phyloP scores from a whole-genome alignment of 2,888 invertebrate species.

The Apodemia hepburni region DNA sequence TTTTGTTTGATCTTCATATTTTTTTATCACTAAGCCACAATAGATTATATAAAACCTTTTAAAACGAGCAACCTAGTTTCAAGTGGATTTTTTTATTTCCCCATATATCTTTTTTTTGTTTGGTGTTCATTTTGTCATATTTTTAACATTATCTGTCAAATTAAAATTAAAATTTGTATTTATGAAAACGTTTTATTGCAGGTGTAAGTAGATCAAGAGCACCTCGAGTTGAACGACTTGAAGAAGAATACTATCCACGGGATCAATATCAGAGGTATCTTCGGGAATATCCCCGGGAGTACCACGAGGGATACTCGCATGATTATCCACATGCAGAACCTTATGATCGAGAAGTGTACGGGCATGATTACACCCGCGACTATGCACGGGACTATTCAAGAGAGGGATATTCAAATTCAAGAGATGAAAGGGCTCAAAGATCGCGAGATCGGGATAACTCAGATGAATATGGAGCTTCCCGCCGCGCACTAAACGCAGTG shows the following conservation, averaged over 20 bases:
- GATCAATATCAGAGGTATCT: conserved; percentile 42
- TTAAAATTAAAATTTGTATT: background rate
- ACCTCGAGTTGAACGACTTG: conserved; percentile 77
- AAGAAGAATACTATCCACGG: conserved; percentile 67
- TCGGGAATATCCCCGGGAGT: conserved; percentile 39
- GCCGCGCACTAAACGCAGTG: conserved; percentile 87
- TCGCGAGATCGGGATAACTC: conserved; percentile 63
- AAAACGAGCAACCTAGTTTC: too few relatives aligned
- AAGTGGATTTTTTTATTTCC: background rate
- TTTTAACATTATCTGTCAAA: background rate
- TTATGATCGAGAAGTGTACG: conserved; percentile 61
- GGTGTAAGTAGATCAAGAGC: conserved; percentile 64
- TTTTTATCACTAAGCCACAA: too few relatives aligned
- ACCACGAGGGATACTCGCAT: conserved; percentile 56
- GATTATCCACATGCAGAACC: conserved; percentile 44
- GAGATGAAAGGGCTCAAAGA: conserved; percentile 63
- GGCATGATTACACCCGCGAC: conserved; percentile 60
- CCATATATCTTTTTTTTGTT: background rate
- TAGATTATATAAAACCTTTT: too few relatives aligned
- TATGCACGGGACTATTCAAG: conserved; percentile 64
- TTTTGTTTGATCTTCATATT: too few relatives aligned
- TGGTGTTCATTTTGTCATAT: background rate
- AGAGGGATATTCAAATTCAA: conserved; percentile 72
- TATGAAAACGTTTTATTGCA: conserved; percentile 32
- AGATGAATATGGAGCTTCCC: conserved; percentile 82